These are phyloP conservation scores for Cosmorhoe ocellata DNA, from an alignment of 2,888 invertebrate genomes.

Conservation along the genomic window DNA sequence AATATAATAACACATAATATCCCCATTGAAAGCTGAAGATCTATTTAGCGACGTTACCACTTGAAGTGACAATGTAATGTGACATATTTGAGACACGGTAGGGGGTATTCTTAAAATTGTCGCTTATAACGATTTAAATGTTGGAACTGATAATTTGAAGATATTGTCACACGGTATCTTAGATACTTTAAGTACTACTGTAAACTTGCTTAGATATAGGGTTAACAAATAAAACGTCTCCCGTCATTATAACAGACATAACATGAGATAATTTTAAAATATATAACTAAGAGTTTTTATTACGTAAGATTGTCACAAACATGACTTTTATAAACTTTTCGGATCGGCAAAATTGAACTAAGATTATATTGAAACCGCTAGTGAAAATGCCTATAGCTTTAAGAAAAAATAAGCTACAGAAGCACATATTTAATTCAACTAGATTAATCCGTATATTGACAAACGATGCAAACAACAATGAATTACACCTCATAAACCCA, in stretches of 20 bases:
- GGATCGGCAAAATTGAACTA: too few species aligned
- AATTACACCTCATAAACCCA: constrained; percentile 33
- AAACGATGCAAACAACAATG: constrained; percentile 32
- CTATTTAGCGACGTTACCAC: constrained; percentile 52
- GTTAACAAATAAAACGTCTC: too few species aligned
- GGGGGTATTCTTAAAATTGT: constrained; percentile 14
- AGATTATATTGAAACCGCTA: too few species aligned
- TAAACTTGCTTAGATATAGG: too few species aligned
- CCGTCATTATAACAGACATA: too few species aligned
- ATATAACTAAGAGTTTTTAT: too few species aligned
- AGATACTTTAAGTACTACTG: too few species aligned
- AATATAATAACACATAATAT: constrained; percentile 33
- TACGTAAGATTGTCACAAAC: too few species aligned
- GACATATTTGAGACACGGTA: constrained; percentile 58
- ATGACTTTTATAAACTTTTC: too few species aligned
- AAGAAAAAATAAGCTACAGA: neutral
- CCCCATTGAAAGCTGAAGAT: constrained; percentile 50
- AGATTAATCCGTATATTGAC: constrained; percentile 20
- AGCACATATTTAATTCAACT: constrained; percentile 11
- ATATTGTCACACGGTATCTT: constrained; percentile 18
- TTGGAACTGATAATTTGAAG: constrained; percentile 1
- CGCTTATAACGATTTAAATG: constrained; percentile 6
- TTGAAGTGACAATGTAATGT: constrained; percentile 59
- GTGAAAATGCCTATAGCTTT: too few species aligned
- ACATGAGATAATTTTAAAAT: too few species aligned